Evolutionary conservation across 2,888 invertebrate genomes (phyloP), one percentile per base, ranked within the genome.

Genomic region (Patella pellucida): DNA sequence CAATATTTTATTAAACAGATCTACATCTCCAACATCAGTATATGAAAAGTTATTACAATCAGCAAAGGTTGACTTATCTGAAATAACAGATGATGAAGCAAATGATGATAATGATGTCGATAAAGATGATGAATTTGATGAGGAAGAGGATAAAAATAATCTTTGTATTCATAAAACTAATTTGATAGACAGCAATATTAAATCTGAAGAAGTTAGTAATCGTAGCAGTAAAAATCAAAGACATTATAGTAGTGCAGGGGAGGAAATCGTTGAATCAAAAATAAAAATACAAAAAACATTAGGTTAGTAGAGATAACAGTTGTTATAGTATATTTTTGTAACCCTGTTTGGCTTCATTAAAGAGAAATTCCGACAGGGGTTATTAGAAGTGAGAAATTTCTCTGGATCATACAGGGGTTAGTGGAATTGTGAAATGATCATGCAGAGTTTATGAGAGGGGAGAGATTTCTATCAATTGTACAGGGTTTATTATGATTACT

Each of bases 11-110:
- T 81, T 83, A 74, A 84, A 80, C 71, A 75, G 88, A 41, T 86
- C 87, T n/a, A 82, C 85, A n/a, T 88, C 87, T 15, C 88, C 88
- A 7, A 86, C 84, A 71, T 86, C 87, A 62, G 85, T 88, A 16
- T 88, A 88, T 78, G 83, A 85, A 74, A 83, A 82, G 76, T 78
- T 87, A 50, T 74, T 87, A 5, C 79, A 83, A 69, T 82, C 85
- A 52, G 86, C 86, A 12, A 84, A 85, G 73, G 71, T 83, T 12
- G 78, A 76, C 27, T 52, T 72, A 69, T 41, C 41, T 41, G 50
- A 62, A 12, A 67, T n/a, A 3, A 19, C 62, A 69, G 69, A 68
- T 31, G 19, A 56, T 31, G 68, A 71, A 54, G 74, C 72, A 23
- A 62, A 52, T n/a, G 52, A 54, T 51, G 62, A 72, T 51, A 56